Evolutionary conservation across 2,113 vertebrate genomes (phyloP), one percentile per base, ranked within the genome.

Genomic region (Leucopsar rothschildi): DNA sequence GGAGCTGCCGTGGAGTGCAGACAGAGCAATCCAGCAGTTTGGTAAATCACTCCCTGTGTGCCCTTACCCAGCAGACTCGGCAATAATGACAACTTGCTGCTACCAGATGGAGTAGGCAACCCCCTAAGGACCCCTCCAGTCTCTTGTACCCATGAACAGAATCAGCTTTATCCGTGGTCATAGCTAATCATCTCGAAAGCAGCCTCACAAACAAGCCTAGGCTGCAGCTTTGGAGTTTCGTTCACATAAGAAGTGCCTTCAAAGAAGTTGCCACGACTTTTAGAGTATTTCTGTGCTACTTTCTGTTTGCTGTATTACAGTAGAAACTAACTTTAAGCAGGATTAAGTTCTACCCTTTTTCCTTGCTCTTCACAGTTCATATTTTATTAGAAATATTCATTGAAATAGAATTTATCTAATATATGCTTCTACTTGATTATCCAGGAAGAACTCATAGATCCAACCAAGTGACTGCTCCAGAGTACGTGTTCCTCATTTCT

Each of bases 401-500:
- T 61, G 53, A 84, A 64, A 22, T 53, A 22, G 21, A n/a, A 75
- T 78, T 64, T 44, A 11, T 52, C 19, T 89, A 23, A 84, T 20
- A n/a, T 4, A 7, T 87, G 23, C 25, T 88, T 90, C 42, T 75
- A 21, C 25, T 82, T 78, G 87, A 92, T 59, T 93, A 63, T 95
- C 14, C 96, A 99, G 99, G 99, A 94, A 98, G 99, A 96, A 99
- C 99, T 93, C 99, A 99, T 88, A 95, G 99, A 89, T 99, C 99
- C 59, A 99, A 99, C 95, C 99, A 99, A 97, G 99, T 99, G 90
- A 99, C 99, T 8, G 99, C 99, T 85, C 99, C 99, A 1, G 99
- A 99, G 72, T 99, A 99, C 1, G 99, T 99, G 82, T 99, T 99
- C 97, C 98, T 99, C 66, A 99, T 99, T 96, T 99, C 99, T 3